Evolutionary conservation across 2,797 vertebrate genomes (phyloP).

Genomic region (Austrolebias charrua): DNA sequence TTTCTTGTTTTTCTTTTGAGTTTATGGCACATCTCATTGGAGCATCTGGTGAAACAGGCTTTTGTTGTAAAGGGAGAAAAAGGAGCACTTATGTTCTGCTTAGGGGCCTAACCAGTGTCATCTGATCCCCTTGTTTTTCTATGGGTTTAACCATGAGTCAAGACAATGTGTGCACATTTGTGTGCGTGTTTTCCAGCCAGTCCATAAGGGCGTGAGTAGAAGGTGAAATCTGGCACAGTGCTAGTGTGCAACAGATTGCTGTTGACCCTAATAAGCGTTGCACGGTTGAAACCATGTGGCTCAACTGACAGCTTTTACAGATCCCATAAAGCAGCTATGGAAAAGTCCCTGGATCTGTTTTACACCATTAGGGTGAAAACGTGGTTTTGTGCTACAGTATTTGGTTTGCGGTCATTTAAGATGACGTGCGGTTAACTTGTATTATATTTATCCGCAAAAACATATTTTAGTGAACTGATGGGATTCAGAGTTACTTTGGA

Average conservation of each 20-base stretch:
- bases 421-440: conserved; percentile 15
- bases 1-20: background rate
- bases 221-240: conserved; percentile 25
- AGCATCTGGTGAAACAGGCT: conserved; percentile 18
- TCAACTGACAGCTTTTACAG: conserved; percentile 56
- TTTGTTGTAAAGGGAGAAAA: conserved; percentile 42
- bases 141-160: conserved; percentile 58
- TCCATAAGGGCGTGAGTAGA: conserved; percentile 29
- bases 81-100: conserved; percentile 42
- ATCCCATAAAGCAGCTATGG: conserved; percentile 51
- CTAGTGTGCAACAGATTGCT: conserved; percentile 53
- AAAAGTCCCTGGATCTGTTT: conserved; percentile 40
- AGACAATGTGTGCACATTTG: conserved; percentile 33
- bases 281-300: conserved; percentile 49
- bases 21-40: conserved; percentile 27
- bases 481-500: conserved; percentile 21
- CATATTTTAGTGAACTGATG: conserved; percentile 10
- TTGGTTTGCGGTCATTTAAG: conserved; percentile 34
- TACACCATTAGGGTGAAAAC: conserved; percentile 12
- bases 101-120: conserved; percentile 57
- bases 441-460: conserved; percentile 31
- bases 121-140: conserved; percentile 67
- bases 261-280: conserved; percentile 52
- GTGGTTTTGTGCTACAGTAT: conserved; percentile 15
- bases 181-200: conserved; percentile 16